Conservation (phyloP, 2,113 vertebrate genomes). For the Hydropotes inermis region DNA sequence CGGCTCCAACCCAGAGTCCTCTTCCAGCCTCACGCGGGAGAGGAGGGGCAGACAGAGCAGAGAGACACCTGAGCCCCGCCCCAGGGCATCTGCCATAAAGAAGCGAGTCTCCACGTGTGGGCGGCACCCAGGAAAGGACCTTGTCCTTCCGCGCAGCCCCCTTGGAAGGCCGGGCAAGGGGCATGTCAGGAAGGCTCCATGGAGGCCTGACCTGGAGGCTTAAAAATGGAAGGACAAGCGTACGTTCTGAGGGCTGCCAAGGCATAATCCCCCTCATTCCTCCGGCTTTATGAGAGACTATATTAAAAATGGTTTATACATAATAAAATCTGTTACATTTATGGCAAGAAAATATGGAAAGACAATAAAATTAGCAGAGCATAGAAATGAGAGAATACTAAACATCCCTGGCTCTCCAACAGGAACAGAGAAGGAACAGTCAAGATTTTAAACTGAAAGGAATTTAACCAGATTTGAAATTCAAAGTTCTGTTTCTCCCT, state of each 20-base stretch:
- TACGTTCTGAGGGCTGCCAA: background rate
- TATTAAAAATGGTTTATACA: slow-evolving; percentile 78
- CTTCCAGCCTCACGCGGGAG: rapidly evolving
- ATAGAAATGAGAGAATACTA: slow-evolving; percentile 69
- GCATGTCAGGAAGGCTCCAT: background rate
- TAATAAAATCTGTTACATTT: slow-evolving; percentile 78
- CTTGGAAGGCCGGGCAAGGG: background rate
- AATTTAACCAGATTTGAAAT: slow-evolving; percentile 69
- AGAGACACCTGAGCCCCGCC: background rate
- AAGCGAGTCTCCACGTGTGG: rapidly evolving
- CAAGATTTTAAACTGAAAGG: slow-evolving; percentile 21
- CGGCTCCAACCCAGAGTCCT: too few relatives aligned
- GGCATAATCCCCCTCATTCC: slow-evolving; percentile 14
- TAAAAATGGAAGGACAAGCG: background rate
- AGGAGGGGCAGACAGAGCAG: background rate
- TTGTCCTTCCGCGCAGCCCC: background rate
- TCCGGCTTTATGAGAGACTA: slow-evolving; percentile 60
- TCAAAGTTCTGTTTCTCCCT: slow-evolving; percentile 52
- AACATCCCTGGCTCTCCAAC: slow-evolving; percentile 50
- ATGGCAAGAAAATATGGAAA: slow-evolving; percentile 75
- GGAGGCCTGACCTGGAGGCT: background rate
- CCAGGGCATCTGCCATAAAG: background rate
- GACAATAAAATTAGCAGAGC: slow-evolving; percentile 78
- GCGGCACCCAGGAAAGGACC: background rate
- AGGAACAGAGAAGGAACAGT: slow-evolving; percentile 57